These are phyloP conservation scores for Riptortus pedestris DNA, from an alignment of 1,140 invertebrate species.

Conservation along the genomic window DNA sequence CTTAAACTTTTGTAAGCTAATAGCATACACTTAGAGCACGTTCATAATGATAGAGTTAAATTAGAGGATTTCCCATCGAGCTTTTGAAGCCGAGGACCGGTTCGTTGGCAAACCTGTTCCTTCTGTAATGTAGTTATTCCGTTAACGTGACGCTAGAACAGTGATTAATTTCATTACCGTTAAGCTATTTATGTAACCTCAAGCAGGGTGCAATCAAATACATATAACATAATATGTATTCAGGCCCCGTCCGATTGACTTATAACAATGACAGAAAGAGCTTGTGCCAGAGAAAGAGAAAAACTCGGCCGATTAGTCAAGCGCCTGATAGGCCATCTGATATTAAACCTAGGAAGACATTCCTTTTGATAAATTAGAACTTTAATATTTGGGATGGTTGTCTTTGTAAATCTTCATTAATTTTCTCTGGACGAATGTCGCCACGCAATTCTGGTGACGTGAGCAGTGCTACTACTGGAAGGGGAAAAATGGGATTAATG, in stretches of 20 bases:
- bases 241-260: background rate
- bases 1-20: conserved; percentile 5
- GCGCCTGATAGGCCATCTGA: no score
- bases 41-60: background rate
- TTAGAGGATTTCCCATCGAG: conserved; percentile 7
- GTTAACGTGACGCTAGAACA: background rate
- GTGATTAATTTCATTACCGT: conserved; percentile 4
- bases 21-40: conserved; percentile 6
- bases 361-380: no score
- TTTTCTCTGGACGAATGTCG: no score
- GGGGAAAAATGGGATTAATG: no score
- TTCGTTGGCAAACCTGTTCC: background rate
- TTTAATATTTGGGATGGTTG: no score
- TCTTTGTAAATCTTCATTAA: no score
- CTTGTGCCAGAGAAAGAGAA: no score
- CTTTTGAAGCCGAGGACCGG: background rate
- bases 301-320: no score
- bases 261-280: conserved; percentile 24
- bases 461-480: no score
- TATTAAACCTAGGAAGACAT: no score
- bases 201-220: background rate
- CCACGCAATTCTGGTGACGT: no score
- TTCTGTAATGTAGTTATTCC: background rate
- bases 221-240: no score
- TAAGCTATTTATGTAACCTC: conserved; percentile 5